Evolutionary conservation across 2,888 invertebrate species (phyloP), one percentile per base, ranked within the genome.

Genomic region (Psylliodes chrysocephalus): DNA sequence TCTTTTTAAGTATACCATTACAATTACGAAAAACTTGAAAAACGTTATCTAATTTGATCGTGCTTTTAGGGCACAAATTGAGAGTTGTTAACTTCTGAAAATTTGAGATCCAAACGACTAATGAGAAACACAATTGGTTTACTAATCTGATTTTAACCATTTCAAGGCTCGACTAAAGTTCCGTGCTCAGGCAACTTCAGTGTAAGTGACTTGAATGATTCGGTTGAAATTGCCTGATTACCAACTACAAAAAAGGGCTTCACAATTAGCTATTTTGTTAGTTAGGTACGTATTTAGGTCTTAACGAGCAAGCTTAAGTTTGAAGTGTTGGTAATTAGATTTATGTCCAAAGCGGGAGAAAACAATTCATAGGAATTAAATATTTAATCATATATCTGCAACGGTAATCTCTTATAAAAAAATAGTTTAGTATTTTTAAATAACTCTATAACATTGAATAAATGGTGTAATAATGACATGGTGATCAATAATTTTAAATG

Each of bases 101-200:
- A 49, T 38, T 22, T 17, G 28, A 49, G 47, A 17, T 47, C 49
- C 19, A 22, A 46, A 15, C 25, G 19, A 28, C 33, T 57, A 57
- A 57, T 57, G 25, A 57, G 35, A 19, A 28, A 57, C 47, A 22
- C 49, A 57, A 57, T 57, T 57, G 57, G 49, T 47, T 57, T 30
- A 49, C 47, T 57, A 49, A 57, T 57, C 57, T 49, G 22, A 28
- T 19, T 33, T 18, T 25, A 46, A 46, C 55, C 44, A 55, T 46
- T 46, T 56, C 56, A 56, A 33, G 33, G 56, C 35, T 56, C 10
- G 6, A 17, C 14, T 28, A 42, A 42, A 17, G 42, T 18, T 42
- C 18, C 10, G 10, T 42, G 42, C 42, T 17, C 7, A 42, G 18
- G 12, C 42, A 42, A 42, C 42, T 42, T 42, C 18, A 10, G 14